These are phyloP conservation scores for Holothuria leucospilota DNA, from an alignment of 53 echinoderm and acorn worm species.

Conservation along the genomic window DNA sequence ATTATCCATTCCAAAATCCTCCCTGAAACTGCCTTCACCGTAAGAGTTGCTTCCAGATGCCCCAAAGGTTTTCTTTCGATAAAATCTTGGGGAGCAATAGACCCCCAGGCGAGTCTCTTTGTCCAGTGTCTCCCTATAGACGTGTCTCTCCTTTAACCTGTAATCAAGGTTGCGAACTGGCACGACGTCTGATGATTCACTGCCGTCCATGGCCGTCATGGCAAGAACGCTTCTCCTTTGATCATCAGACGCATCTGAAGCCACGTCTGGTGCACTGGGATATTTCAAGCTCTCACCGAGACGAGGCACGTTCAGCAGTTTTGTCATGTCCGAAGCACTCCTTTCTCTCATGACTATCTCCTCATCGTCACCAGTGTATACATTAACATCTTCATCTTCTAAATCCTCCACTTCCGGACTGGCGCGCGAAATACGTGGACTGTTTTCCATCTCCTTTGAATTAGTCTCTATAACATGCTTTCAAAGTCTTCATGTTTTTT, in stretches of 20 bases:
- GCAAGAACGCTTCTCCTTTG: too few relatives aligned
- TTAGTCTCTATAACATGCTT: not conserved
- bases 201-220: constrained; percentile 8
- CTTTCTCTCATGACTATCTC: not conserved
- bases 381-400: not conserved
- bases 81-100: constrained; percentile 88
- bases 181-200: not conserved
- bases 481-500: too few relatives aligned
- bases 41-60: not conserved
- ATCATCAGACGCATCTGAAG: not conserved
- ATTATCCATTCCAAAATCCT: not conserved
- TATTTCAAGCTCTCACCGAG: constrained; percentile 15
- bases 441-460: constrained; percentile 4
- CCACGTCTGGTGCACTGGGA: constrained; percentile 31
- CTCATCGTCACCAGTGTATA: not conserved
- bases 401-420: constrained; percentile 1
- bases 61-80: constrained; percentile 47
- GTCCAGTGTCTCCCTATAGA: not conserved
- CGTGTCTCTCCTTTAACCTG: constrained; percentile 16
- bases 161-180: constrained; percentile 16
- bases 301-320: not conserved
- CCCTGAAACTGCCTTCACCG: not conserved
- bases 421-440: constrained; percentile 1
- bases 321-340: constrained; percentile 28
- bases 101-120: constrained; percentile 79